phyloP scores from a whole-genome alignment of 1,140 invertebrate species.

The Oncopodura yosiiana region DNA sequence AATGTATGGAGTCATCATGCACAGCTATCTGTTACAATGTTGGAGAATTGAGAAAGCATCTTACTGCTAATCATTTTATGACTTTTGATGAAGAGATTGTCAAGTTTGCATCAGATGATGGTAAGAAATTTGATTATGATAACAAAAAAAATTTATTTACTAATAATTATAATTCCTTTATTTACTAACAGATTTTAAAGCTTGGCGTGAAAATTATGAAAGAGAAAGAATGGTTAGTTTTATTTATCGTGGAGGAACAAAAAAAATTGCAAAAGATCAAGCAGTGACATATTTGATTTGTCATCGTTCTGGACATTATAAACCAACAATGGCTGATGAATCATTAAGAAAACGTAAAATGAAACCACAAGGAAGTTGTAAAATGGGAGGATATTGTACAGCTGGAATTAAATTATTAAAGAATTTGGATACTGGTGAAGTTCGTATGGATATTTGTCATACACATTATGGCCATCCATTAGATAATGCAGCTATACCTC shows the following conservation, averaged over 20 bases:
- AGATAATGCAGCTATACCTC: slow-evolving; percentile 28
- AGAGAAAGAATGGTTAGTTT: slow-evolving; percentile 32
- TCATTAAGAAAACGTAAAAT: slow-evolving; percentile 26
- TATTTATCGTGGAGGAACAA: slow-evolving; percentile 34
- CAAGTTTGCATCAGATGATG: slow-evolving; percentile 17
- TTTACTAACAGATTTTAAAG: slow-evolving; percentile 27
- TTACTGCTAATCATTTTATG: slow-evolving; percentile 11
- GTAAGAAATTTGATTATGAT: slow-evolving; percentile 15
- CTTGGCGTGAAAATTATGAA: slow-evolving; percentile 30
- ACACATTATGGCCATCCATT: slow-evolving; percentile 31
- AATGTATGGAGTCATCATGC: slow-evolving; percentile 27
- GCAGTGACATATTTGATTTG: slow-evolving; percentile 33
- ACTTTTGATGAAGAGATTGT: slow-evolving; percentile 24
- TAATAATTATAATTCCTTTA: slow-evolving; percentile 10
- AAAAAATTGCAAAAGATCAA: slow-evolving; percentile 28
- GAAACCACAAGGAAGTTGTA: slow-evolving; percentile 34
- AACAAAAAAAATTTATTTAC: not conserved
- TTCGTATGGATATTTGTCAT: slow-evolving; percentile 28
- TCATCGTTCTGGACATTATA: slow-evolving; percentile 31
- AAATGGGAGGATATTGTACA: slow-evolving; percentile 33
- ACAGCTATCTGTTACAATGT: slow-evolving; percentile 14
- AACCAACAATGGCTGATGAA: slow-evolving; percentile 25
- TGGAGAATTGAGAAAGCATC: slow-evolving; percentile 28
- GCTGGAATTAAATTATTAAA: slow-evolving; percentile 30
- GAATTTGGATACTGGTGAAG: slow-evolving; percentile 22